Percentiles rank a stretch among this genome's conserved stretches.
These are phyloP conservation scores for Perca fluviatilis DNA, from an alignment of 2,113 vertebrate genomes.

Conservation along the genomic window DNA sequence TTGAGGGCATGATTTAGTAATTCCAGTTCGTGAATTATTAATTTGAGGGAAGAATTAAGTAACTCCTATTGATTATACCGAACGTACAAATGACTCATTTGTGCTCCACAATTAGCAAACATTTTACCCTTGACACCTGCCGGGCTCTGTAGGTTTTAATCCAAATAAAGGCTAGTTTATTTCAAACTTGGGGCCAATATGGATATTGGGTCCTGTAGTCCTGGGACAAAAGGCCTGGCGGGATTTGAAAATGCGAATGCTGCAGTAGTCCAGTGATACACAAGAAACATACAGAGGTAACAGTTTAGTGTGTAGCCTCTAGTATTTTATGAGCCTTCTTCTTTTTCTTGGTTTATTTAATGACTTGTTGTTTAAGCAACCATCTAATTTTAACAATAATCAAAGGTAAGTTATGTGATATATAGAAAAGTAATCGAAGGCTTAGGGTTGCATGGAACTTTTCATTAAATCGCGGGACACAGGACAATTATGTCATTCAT, in stretches of 20 bases:
- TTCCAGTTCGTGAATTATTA: constrained; percentile 42
- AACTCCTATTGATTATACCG: constrained; percentile 26
- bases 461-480: background rate
- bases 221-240: background rate
- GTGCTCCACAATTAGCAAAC: constrained; percentile 4
- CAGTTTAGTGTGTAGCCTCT: background rate
- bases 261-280: background rate
- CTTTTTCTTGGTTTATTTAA: too few relatives aligned
- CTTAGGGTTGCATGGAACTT: background rate
- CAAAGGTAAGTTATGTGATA: too few relatives aligned
- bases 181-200: background rate
- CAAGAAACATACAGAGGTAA: background rate
- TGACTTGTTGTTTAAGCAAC: too few relatives aligned
- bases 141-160: background rate
- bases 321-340: too few relatives aligned
- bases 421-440: too few relatives aligned
- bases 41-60: constrained; percentile 33
- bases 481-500: background rate
- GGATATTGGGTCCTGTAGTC: background rate
- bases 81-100: constrained; percentile 32
- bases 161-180: background rate
- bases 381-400: too few relatives aligned
- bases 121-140: constrained; percentile 20
- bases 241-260: background rate
- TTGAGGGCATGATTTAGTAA: constrained; percentile 22